phyloP scores from a whole-genome alignment of 2,113 vertebrate species.

The Vidua chalybeata region DNA sequence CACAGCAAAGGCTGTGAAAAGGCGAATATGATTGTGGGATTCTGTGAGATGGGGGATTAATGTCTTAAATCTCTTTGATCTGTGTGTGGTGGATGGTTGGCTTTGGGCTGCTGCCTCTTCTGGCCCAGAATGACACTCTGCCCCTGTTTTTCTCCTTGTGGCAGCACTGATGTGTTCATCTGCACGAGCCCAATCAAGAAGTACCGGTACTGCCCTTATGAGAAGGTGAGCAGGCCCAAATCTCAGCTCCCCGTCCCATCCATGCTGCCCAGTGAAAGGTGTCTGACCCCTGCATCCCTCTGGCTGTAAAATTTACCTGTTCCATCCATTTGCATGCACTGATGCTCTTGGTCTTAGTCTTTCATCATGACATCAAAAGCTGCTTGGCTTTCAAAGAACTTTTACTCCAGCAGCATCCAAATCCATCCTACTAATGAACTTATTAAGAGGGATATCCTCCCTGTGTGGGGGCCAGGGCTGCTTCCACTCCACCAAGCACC shows the following conservation, averaged over 20 bases:
- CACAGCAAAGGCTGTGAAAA: not conserved
- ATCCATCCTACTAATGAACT: not conserved
- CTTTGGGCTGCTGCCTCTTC: not conserved
- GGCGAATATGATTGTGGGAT: not conserved
- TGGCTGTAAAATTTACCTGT: not conserved
- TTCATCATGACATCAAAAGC: not conserved
- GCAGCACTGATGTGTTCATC: constrained; percentile 94
- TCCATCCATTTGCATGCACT: not conserved
- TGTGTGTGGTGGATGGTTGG: not conserved
- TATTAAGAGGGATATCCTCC: not conserved
- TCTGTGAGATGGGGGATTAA: not conserved
- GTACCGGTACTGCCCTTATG: constrained; percentile 87
- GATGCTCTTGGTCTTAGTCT: not conserved
- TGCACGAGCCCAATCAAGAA: constrained; percentile 94
- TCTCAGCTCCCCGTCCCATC: not conserved
- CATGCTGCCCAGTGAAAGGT: rapidly evolving
- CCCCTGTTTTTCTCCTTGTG: not conserved
- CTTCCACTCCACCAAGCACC: not conserved
- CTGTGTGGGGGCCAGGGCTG: not conserved
- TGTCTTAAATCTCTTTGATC: not conserved
- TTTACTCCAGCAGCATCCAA: not conserved
- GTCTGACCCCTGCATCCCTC: not conserved
- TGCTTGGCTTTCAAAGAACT: not conserved
- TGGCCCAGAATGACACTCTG: not conserved
- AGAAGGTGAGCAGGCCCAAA: constrained; percentile 83